Base-by-base conservation (phyloP, 2,113 vertebrate species). In the Maccullochella peelii region DNA sequence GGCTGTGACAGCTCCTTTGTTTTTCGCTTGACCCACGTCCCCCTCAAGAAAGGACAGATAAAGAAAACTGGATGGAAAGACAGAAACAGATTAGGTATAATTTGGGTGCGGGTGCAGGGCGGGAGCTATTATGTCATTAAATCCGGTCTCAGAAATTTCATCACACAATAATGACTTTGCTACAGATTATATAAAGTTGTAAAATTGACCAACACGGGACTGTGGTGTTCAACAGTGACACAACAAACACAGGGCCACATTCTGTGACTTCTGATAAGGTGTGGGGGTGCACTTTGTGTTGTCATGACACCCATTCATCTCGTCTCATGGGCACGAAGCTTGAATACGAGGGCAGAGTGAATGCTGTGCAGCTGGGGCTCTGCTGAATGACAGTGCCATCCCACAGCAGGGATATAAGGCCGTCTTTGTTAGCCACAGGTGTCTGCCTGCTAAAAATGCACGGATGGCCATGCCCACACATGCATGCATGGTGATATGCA, bases 341-440 rank as follows among this genome's bases (percentile, higher is more conserved):
- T 86, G 79, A 92, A 87, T 73, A 63, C 47, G 38, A 79, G 71
- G 49, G 71, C 33, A 62, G 84, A 83, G 73, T 84, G 77, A 89
- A 87, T 76, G 91, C 75, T 49, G 62, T 86, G 91, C 94, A 95
- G 93, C 93, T 94, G 94, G 79, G 61, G 54, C 75, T 86, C 77
- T 52, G 50, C 84, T 88, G 80, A 80, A 88, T 74, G 85, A 93
- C 89, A 88, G 91, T 88, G 75, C 9, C 79, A 75, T 92, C 85
- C 40, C 27, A 57, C 75, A 78, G 77, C 27, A 21, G 36, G 25
- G 74, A 70, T 74, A 95, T 92, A 96, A 95, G 94, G 89, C 91
- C 86, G 88, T 90, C 95, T 95, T 95, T 96, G 96, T 96, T 63
- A 74, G 80, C 81, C 86, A 91, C 96, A 95, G 95, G 94, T 96